Conservation (phyloP, 2,113 vertebrate genomes). For the Regulus satrapa region DNA sequence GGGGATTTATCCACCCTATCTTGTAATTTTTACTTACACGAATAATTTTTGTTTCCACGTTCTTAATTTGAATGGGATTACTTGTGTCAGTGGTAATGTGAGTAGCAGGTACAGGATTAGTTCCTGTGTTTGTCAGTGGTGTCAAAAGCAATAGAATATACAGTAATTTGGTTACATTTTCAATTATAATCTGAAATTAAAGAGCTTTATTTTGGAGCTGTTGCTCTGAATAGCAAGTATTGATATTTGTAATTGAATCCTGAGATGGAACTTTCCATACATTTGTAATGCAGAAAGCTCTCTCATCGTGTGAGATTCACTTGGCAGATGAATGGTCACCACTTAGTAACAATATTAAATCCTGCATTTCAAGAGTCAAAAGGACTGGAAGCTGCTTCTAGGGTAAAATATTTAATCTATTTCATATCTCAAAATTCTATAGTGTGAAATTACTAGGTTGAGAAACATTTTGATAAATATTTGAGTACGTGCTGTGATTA, state of each 20-base stretch:
- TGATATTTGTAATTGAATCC: constrained; percentile 55
- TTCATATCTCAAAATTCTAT: constrained; percentile 13
- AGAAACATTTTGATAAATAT: constrained; percentile 35
- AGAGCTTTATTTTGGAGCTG: constrained; percentile 32
- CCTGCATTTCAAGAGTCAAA: constrained; percentile 76
- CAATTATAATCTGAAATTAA: constrained; percentile 62
- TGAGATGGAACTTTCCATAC: constrained; percentile 15
- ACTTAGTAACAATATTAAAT: constrained; percentile 75
- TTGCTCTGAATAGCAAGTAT: constrained; percentile 50
- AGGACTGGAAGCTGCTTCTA: constrained; percentile 74
- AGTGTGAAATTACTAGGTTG: constrained; percentile 18
- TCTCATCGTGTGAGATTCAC: constrained; percentile 77
- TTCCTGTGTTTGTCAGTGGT: constrained; percentile 15
- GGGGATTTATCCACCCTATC: not conserved
- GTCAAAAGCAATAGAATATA: constrained; percentile 10
- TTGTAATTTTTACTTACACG: constrained; percentile 22
- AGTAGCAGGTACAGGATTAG: constrained; percentile 30
- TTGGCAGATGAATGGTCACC: constrained; percentile 77
- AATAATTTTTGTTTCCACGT: constrained; percentile 14
- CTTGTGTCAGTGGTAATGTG: constrained; percentile 5
- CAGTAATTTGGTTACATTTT: constrained; percentile 34
- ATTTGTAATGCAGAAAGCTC: constrained; percentile 70
- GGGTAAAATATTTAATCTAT: constrained; percentile 62
- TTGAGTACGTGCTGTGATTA: not conserved
- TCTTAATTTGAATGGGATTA: constrained; percentile 38